These are phyloP conservation scores for Atherinosoma microstoma DNA, from an alignment of 2,797 vertebrate species.

Conservation along the genomic window DNA sequence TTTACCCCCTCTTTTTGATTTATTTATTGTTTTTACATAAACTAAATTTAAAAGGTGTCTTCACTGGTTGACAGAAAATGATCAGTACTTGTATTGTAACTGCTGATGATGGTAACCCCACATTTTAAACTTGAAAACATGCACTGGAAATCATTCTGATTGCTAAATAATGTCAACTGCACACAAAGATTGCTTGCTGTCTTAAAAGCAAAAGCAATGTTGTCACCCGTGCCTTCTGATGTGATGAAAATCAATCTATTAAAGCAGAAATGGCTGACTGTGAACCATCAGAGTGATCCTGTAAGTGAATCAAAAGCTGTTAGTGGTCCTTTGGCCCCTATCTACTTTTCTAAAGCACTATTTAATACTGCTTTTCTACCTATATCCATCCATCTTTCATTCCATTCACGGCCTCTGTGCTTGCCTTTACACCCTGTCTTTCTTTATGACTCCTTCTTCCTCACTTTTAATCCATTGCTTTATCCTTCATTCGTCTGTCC, in stretches of 20 bases:
- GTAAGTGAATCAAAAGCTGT: constrained; percentile 36
- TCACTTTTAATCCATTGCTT: constrained; percentile 55
- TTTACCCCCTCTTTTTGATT: too few relatives aligned
- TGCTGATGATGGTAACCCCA: not conserved
- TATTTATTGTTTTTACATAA: too few relatives aligned
- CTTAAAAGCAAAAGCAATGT: not conserved
- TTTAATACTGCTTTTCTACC: constrained; percentile 53
- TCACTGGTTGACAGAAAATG: not conserved
- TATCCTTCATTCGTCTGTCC: constrained; percentile 47
- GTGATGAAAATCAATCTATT: constrained; percentile 21
- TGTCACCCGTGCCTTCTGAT: not conserved
- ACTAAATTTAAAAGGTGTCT: not conserved
- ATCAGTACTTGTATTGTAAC: not conserved
- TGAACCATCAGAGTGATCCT: constrained; percentile 34
- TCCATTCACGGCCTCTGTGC: constrained; percentile 40
- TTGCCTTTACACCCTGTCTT: constrained; percentile 39
- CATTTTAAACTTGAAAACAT: not conserved
- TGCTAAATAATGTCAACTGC: not conserved
- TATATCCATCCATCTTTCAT: constrained; percentile 59
- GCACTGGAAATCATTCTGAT: not conserved
- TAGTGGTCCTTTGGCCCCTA: constrained; percentile 54
- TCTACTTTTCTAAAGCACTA: constrained; percentile 53
- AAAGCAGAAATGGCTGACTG: constrained; percentile 46
- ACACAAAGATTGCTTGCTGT: not conserved
- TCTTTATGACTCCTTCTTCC: constrained; percentile 54